Evolutionary conservation across 1,140 invertebrate genomes (phyloP), one percentile per base, ranked within the genome.

Genomic region (Trichoplusia ni): DNA sequence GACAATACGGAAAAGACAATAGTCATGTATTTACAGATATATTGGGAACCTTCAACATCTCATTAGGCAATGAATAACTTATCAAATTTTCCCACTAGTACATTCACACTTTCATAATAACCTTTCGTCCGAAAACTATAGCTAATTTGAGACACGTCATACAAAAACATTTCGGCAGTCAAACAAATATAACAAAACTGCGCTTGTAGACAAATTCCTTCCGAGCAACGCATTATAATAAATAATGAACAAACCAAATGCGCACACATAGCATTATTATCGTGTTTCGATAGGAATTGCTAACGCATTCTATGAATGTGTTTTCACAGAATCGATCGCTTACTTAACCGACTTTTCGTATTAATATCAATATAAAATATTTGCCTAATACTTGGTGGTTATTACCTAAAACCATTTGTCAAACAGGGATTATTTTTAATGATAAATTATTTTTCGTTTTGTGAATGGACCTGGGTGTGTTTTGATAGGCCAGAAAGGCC

Each of bases 291-390:
- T 49, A 49, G 46, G 25, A 29, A 13, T 49, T 49, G 46, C 46
- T 49, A 40, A 40, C 25, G 18, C 46, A 49, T 49, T 49, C 46
- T 49, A 49, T 49, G 44, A 47, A 47, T 47, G 46, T 49, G 4
- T 18, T 18, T 49, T 49, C 46, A 49, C 7, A 31, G 46, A 49
- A 49, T 18, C 13, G 46, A 31, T 49, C 27, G 46, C 27, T 49
- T 49, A 66, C 23, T 16, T 23, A 37, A 61, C 16, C 42, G n/a
- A n/a, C n/a, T n/a, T n/a, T n/a, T n/a, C n/a, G n/a, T n/a, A n/a
- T n/a, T n/a, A n/a, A n/a, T n/a, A n/a, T n/a, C n/a, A n/a, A n/a
- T n/a, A n/a, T n/a, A n/a, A n/a, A n/a, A n/a, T n/a, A n/a, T n/a
- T n/a, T n/a, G n/a, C n/a, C n/a, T n/a, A n/a, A n/a, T n/a, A n/a